Evolutionary conservation across 2,888 invertebrate species (phyloP), one percentile per base, ranked within the genome.

Genomic region (Allacma fusca): DNA sequence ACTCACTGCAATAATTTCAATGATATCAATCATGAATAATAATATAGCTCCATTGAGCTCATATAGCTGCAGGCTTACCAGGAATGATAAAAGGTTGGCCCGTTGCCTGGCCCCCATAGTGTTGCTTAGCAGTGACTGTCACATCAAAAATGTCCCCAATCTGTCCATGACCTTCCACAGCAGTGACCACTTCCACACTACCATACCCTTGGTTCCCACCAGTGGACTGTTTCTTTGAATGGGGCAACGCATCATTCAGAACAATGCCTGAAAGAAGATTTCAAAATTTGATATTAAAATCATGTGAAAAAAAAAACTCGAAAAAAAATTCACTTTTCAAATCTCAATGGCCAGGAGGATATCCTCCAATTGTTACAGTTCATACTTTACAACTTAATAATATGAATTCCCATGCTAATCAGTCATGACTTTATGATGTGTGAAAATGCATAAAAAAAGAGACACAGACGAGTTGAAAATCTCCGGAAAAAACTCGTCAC

Each of bases 121-220:
- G 94, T 86, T 95, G 95, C 79, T 95, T 92, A 0, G 94, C 95
- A 0, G 94, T 94, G 0, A 95, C 92, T 0, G 95, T 95, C 0
- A 95, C 92, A 84, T 95, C 95, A 85, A 95, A 95, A 76, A 94
- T 93, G 86, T 95, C 95, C 12, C 85, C 12, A n/a, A 80, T 75
- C 76, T 84, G 77, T 16, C 80, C 81, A 21, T 69, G 69, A 43
- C 69, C 69, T 24, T 76, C 78, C 87, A 89, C 83, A 82, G 83
- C 89, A 28, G 87, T 86, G 74, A 88, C 87, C 79, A 88, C 87
- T 26, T 87, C 59, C 86, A 88, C 80, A 86, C 86, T 69, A 84
- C 86, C 44, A 87, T 88, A 76, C 82, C 86, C 83, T 72, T 80
- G 85, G 75, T 85, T 86, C 74, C 87, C 85, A 23, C 85, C 85